Conservation (phyloP, 2,113 vertebrate species). For the Bufo gargarizans region DNA sequence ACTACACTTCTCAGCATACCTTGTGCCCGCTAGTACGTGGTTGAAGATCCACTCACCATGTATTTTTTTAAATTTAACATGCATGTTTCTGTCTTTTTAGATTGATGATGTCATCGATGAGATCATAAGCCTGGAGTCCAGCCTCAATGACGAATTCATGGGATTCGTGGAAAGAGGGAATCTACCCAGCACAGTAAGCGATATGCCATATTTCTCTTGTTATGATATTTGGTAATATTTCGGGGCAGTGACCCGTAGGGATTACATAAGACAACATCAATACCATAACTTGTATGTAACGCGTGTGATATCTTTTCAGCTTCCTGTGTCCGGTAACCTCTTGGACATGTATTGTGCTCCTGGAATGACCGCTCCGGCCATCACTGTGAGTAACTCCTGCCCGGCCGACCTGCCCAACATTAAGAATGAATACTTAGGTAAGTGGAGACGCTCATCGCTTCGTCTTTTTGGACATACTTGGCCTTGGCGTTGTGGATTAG, state of each 20-base stretch:
- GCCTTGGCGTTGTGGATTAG: not conserved
- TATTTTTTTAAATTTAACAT: not conserved
- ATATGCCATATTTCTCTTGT: not conserved
- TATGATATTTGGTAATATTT: not conserved
- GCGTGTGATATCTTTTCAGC: not conserved
- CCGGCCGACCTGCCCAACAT: slow-evolving; percentile 87
- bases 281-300: no score
- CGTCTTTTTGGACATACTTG: not conserved
- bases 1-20: no score
- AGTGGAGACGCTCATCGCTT: not conserved
- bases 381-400: slow-evolving; percentile 88
- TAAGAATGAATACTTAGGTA: slow-evolving; percentile 85
- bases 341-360: slow-evolving; percentile 81
- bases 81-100: slow-evolving; percentile 63
- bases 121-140: slow-evolving; percentile 92
- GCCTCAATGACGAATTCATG: slow-evolving; percentile 90
- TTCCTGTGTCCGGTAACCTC: slow-evolving; percentile 81
- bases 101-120: slow-evolving; percentile 91
- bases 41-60: not conserved
- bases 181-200: slow-evolving; percentile 85
- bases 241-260: no score
- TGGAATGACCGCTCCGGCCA: slow-evolving; percentile 73
- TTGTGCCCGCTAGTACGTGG: no score
- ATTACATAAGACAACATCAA: no score
- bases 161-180: slow-evolving; percentile 82